phyloP scores from a whole-genome alignment of 2,113 vertebrate species.

The Hirundichthys speculiger region DNA sequence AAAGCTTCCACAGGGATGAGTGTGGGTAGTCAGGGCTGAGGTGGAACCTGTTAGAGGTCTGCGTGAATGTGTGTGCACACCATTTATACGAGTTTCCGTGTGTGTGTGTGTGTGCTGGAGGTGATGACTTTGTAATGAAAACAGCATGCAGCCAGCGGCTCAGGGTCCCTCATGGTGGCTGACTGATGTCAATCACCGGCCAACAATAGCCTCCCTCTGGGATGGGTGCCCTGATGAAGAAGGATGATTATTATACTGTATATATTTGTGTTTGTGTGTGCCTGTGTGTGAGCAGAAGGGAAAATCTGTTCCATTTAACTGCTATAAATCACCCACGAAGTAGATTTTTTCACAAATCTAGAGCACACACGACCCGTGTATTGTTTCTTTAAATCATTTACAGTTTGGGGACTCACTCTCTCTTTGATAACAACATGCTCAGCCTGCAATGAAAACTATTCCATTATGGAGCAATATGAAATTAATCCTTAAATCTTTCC shows the following conservation, averaged over 20 bases:
- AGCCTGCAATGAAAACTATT: neutral
- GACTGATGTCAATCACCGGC: slow-evolving; percentile 70
- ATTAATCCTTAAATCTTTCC: too few species aligned
- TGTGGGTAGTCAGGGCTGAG: slow-evolving; percentile 21
- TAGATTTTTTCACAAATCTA: too few species aligned
- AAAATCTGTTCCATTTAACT: too few species aligned
- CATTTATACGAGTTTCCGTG: slow-evolving; percentile 2
- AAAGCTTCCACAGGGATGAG: slow-evolving; percentile 27
- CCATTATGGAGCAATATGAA: neutral
- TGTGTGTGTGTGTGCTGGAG: slow-evolving; percentile 41
- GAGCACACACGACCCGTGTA: too few species aligned
- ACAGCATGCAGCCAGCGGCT: slow-evolving; percentile 50
- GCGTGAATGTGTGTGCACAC: slow-evolving; percentile 17
- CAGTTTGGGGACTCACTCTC: neutral
- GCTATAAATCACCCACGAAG: too few species aligned
- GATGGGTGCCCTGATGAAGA: slow-evolving; percentile 34
- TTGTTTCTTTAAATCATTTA: neutral
- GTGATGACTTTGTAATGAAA: slow-evolving; percentile 73
- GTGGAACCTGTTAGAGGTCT: slow-evolving; percentile 46
- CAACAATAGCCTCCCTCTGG: slow-evolving; percentile 38
- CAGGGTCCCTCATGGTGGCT: slow-evolving; percentile 47
- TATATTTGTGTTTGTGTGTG: slow-evolving; percentile 14
- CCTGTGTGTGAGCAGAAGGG: neutral
- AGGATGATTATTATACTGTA: slow-evolving; percentile 25
- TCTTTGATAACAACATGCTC: neutral